These are phyloP conservation scores for Sanderia malayensis DNA, from an alignment of 30 jellyfish, hydroid and myxozoan genomes.

Conservation along the genomic window DNA sequence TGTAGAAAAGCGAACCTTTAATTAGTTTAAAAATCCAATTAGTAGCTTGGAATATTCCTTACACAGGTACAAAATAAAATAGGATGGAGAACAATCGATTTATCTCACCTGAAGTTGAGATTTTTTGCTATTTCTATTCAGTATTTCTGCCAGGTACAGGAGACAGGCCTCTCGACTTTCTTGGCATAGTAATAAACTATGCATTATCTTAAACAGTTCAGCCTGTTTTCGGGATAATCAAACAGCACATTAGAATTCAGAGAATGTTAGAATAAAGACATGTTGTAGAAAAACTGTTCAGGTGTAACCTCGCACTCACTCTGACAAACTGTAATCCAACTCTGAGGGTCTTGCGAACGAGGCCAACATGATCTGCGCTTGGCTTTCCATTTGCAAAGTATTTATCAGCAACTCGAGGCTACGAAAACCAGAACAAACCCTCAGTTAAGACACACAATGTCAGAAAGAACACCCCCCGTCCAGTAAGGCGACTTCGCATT, in stretches of 20 bases:
- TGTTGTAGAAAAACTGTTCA: too few relatives aligned
- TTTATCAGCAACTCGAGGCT: slow-evolving; percentile 94
- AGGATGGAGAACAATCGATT: not conserved
- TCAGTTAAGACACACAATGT: too few relatives aligned
- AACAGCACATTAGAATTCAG: too few relatives aligned
- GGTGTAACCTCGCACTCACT: slow-evolving; percentile 53
- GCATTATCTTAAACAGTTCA: slow-evolving; percentile 79
- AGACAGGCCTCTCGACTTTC: slow-evolving; percentile 77
- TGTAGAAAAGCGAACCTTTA: too few relatives aligned
- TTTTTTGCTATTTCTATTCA: slow-evolving; percentile 78
- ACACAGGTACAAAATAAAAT: too few relatives aligned
- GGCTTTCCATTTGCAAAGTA: slow-evolving; percentile 94
- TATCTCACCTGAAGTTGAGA: slow-evolving; percentile 81
- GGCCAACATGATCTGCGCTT: slow-evolving; percentile 60
- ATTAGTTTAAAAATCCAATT: too few relatives aligned
- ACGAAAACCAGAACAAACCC: not conserved
- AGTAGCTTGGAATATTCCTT: too few relatives aligned
- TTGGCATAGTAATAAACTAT: slow-evolving; percentile 67
- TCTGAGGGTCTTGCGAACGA: slow-evolving; percentile 72
- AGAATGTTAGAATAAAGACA: too few relatives aligned
- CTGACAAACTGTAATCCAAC: slow-evolving; percentile 78
- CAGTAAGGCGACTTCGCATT: too few relatives aligned
- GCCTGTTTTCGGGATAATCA: too few relatives aligned
- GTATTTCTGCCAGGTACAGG: slow-evolving; percentile 61
- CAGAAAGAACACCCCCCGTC: too few relatives aligned